phyloP scores from a whole-genome alignment of 2,888 invertebrate genomes.

The Agapostemon virescens region DNA sequence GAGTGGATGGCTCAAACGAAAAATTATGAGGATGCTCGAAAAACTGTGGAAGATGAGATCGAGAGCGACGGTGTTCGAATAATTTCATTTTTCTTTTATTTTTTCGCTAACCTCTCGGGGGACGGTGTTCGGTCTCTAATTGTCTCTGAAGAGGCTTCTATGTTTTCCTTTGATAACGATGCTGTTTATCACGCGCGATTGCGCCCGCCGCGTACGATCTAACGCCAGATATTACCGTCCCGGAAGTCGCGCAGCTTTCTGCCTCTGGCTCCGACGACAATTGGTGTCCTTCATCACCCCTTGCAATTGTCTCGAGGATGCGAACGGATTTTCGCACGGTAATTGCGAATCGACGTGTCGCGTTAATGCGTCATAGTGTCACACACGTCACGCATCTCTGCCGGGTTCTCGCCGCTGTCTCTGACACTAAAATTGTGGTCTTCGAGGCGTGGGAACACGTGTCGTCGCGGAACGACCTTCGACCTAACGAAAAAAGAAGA shows the following conservation, averaged over 20 bases:
- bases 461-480: conserved; percentile 23
- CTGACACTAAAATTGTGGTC: conserved; percentile 49
- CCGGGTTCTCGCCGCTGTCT: conserved; percentile 17
- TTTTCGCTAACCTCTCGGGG: not conserved
- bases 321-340: conserved; percentile 66
- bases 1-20: conserved; percentile 8
- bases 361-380: conserved; percentile 62
- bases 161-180: conserved; percentile 30
- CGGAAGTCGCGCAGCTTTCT: conserved; percentile 66
- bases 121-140: not conserved
- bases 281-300: conserved; percentile 67
- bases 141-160: not conserved
- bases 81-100: conserved; percentile 33
- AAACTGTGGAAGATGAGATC: not conserved
- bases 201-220: conserved; percentile 32
- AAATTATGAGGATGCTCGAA: not conserved
- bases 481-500: not conserved
- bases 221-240: conserved; percentile 58
- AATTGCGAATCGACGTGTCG: conserved; percentile 67
- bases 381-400: conserved; percentile 37
- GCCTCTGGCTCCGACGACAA: conserved; percentile 57
- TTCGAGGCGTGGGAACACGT: conserved; percentile 55
- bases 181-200: conserved; percentile 42
- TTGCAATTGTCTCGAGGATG: conserved; percentile 68
- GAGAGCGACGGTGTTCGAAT: conserved; percentile 23